phyloP scores from a whole-genome alignment of 2,113 vertebrate genomes.

The Arenaria interpres region DNA sequence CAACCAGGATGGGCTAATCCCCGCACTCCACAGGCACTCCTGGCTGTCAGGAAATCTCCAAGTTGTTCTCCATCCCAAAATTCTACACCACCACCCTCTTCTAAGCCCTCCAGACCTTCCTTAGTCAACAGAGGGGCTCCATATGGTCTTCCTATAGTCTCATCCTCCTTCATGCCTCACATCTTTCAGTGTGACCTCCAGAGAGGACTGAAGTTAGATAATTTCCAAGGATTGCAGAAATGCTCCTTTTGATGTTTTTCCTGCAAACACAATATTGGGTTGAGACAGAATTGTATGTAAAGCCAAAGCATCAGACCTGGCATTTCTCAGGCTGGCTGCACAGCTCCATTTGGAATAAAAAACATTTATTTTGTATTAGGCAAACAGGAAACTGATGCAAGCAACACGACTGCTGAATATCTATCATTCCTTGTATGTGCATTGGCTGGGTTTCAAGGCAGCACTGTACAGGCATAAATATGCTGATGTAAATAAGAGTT shows the following conservation, averaged over 20 bases:
- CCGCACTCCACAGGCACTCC: not conserved
- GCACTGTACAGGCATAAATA: not conserved
- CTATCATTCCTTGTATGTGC: too few relatives aligned
- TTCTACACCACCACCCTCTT: not conserved
- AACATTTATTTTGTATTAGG: not conserved
- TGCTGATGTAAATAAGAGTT: not conserved
- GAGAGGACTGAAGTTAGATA: not conserved
- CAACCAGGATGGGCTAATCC: not conserved
- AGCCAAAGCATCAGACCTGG: not conserved
- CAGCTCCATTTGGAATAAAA: not conserved
- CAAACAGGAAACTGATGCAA: not conserved
- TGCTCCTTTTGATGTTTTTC: not conserved
- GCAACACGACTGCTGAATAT: not conserved
- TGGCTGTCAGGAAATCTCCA: not conserved
- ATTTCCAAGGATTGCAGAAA: not conserved
- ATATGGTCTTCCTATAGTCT: not conserved
- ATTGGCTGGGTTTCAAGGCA: not conserved
- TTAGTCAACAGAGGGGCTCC: not conserved
- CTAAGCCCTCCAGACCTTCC: not conserved
- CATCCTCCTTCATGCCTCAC: not conserved
- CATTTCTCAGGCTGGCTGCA: not conserved
- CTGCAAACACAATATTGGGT: not conserved
- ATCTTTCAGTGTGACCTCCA: not conserved
- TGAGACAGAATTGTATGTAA: not conserved
- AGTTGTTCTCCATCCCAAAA: not conserved